These are phyloP conservation scores for Tapirus indicus DNA, from an alignment of 2,797 vertebrate species.

Conservation along the genomic window DNA sequence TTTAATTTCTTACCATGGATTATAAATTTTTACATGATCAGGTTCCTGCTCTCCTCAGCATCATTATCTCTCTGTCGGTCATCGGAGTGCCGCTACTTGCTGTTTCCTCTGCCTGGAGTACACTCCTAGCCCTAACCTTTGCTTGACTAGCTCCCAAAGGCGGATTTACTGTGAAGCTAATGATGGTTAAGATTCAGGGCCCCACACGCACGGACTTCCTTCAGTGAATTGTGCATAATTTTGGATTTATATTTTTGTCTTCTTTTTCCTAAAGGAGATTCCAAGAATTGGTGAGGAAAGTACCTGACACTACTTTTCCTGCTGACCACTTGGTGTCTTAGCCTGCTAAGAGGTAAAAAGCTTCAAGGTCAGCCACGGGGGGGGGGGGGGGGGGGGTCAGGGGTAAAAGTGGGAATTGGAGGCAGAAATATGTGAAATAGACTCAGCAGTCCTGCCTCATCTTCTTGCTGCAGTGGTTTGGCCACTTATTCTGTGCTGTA, in stretches of 20 bases:
- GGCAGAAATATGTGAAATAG: not conserved
- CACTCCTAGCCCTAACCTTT: accelerated
- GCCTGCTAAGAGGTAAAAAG: not conserved
- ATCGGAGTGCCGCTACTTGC: accelerated
- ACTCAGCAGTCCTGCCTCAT: not conserved
- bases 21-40: not conserved
- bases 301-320: not conserved
- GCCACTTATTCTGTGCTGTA: not conserved
- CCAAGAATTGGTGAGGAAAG: not conserved
- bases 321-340: not conserved
- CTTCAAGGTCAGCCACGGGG: not conserved
- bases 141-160: not conserved
- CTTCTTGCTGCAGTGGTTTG: not conserved
- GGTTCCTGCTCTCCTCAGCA: not conserved
- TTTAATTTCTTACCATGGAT: not conserved
- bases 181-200: not conserved
- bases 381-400: not conserved
- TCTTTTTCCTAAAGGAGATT: not conserved
- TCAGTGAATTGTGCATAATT: not conserved
- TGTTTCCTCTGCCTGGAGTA: not conserved
- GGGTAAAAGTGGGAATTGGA: not conserved
- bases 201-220: not conserved
- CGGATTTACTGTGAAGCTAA: no score
- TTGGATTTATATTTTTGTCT: not conserved
- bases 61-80: accelerated